Base-by-base conservation (phyloP, 2,113 vertebrate species). In the Ivindomyrus marchei region DNA sequence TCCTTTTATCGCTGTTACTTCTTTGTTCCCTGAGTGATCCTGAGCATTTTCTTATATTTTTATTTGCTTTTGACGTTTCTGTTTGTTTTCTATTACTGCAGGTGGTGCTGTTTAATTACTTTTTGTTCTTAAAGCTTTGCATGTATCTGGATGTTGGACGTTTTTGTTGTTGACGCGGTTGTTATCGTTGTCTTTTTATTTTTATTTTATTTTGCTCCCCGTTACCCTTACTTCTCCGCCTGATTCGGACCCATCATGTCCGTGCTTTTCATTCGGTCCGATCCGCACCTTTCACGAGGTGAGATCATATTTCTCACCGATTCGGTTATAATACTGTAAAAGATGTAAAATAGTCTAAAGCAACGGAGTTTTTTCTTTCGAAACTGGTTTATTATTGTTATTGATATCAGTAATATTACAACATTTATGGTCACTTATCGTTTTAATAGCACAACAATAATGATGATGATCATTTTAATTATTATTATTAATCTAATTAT, bases 41-140 rank as follows among this genome's bases (percentile, higher is more conserved):
- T 2, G 39, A 85, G 19, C 45, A 46, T 85, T 80, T 80, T 24
- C 83, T 45, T 24, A 85, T 85, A n/a, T 85, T 27, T 49, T 31
- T 89, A 36, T 74, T 52, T 17, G 39, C 45, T 8, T 87, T 3
- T 90, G 21, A 56, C 86, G 13, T 42, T 90, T 17, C 47, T 91
- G 92, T 93, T 92, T 91, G 92, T 92, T 92, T 93, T 86, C 11
- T 27, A 90, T 90, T 89, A 91, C 94, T 91, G 77, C 93, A 92
- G 90, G 93, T 94, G 94, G 94, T 93, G 93, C 93, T 92, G 88
- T 95, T 95, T 94, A 95, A 95, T 94, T 93, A 92, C 93, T 92
- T 93, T 93, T 93, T 90, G 89, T 92, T 91, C 86, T 91, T 91
- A 90, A 92, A 89, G 88, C 90, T 74, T 53, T 92, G 87, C 89